phyloP scores from a whole-genome alignment of 1,140 invertebrate genomes.

The Pantala flavescens region DNA sequence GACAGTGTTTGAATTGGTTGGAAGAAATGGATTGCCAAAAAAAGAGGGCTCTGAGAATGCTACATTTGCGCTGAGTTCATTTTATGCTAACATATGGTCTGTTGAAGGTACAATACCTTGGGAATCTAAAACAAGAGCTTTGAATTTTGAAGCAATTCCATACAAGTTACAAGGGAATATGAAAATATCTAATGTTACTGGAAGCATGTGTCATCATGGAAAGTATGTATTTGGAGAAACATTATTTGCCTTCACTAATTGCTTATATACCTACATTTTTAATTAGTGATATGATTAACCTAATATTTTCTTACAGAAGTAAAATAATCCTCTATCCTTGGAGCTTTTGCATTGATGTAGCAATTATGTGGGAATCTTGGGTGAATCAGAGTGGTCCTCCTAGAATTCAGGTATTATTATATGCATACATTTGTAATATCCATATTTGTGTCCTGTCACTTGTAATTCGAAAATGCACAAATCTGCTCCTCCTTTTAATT shows the following conservation, averaged over 20 bases:
- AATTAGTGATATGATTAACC: not conserved
- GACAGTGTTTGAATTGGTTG: not conserved
- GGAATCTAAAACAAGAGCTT: not conserved
- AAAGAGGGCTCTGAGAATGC: not conserved
- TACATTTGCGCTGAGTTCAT: not conserved
- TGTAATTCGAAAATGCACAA: too few species aligned
- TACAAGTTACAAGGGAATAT: not conserved
- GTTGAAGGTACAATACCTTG: not conserved
- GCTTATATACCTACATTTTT: not conserved
- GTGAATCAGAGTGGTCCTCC: conserved; percentile 35
- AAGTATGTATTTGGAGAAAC: not conserved
- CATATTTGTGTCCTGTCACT: too few species aligned
- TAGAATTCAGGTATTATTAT: conserved; percentile 36
- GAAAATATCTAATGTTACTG: not conserved
- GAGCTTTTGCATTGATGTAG: conserved; percentile 38
- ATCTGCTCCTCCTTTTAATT: too few species aligned
- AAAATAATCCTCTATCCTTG: conserved; percentile 46
- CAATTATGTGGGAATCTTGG: conserved; percentile 48
- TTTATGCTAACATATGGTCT: not conserved
- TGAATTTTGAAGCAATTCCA: not conserved
- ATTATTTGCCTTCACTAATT: not conserved
- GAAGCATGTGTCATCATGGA: not conserved
- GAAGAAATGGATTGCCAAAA: not conserved
- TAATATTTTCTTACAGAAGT: not conserved
- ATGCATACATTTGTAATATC: not conserved